Percentiles rank a stretch among this genome's conserved stretches.
Evolutionary conservation across 1,140 invertebrate genomes (phyloP).

Genomic region (Habropoda laboriosa): DNA sequence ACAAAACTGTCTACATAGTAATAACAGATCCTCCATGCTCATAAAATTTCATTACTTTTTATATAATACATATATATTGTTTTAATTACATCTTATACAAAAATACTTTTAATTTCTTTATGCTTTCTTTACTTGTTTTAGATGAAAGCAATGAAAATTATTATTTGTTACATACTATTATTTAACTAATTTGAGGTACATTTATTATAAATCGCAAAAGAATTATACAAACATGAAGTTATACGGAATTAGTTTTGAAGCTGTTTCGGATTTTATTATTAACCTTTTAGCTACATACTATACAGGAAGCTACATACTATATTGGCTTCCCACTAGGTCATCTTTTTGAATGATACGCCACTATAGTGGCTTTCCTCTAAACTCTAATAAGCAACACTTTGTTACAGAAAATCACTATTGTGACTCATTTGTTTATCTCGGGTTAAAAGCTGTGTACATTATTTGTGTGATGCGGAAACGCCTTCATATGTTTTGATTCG

Average conservation of each 20-base stretch:
- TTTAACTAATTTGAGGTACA: not conserved
- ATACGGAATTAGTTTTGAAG: not conserved
- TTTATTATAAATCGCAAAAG: not conserved
- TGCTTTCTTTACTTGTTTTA: not conserved
- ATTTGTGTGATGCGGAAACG: too few species aligned
- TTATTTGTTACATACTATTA: not conserved
- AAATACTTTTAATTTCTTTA: conserved; percentile 3
- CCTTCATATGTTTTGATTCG: too few species aligned
- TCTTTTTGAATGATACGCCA: too few species aligned
- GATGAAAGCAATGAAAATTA: not conserved
- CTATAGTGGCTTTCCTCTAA: too few species aligned
- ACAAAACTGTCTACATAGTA: not conserved
- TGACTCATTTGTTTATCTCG: too few species aligned
- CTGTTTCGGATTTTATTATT: not conserved
- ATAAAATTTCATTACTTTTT: conserved; percentile 27
- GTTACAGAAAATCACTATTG: too few species aligned
- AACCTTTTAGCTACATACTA: too few species aligned
- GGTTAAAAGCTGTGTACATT: too few species aligned
- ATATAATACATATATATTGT: conserved; percentile 11
- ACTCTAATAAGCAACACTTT: too few species aligned
- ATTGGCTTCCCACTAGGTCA: too few species aligned
- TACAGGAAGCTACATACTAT: too few species aligned
- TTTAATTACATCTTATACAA: conserved; percentile 24
- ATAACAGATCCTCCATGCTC: conserved; percentile 63
- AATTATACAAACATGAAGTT: not conserved